phyloP scores from a whole-genome alignment of 2,113 vertebrate genomes.

The Hyaena hyaena region DNA sequence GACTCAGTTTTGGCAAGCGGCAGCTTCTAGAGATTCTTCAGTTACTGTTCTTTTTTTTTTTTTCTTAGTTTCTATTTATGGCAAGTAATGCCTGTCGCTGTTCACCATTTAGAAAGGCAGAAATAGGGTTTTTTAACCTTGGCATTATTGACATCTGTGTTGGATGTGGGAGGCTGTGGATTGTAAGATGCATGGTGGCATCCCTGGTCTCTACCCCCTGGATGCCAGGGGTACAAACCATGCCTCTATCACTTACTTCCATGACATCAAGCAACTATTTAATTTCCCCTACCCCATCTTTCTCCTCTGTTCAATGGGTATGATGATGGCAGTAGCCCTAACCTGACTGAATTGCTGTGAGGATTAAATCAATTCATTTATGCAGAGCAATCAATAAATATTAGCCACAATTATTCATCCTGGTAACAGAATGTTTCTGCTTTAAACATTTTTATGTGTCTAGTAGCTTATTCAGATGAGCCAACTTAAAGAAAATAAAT shows the following conservation, averaged over 20 bases:
- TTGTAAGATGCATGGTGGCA: not conserved
- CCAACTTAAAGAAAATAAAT: slow-evolving; percentile 24
- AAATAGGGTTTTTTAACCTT: not conserved
- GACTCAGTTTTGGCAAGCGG: not conserved
- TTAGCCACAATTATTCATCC: not conserved
- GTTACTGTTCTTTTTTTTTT: not conserved
- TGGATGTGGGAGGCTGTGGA: not conserved
- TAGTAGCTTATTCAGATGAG: not conserved
- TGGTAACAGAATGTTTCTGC: not conserved
- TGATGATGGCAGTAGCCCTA: not conserved
- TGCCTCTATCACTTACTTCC: slow-evolving; percentile 63
- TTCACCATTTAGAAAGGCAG: slow-evolving; percentile 7
- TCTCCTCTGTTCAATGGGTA: not conserved
- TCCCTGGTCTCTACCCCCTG: not conserved
- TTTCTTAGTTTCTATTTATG: not conserved
- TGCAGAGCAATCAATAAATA: not conserved
- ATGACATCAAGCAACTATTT: not conserved
- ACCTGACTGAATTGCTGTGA: not conserved
- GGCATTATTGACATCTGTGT: not conserved
- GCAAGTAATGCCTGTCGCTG: not conserved
- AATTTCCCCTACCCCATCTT: not conserved
- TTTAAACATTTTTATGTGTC: not conserved
- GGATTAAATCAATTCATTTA: not conserved
- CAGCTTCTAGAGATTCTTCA: not conserved
- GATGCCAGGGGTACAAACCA: not conserved